These are phyloP conservation scores for Halcyon malimbica DNA, from an alignment of 2,113 vertebrate genomes.

Conservation along the genomic window DNA sequence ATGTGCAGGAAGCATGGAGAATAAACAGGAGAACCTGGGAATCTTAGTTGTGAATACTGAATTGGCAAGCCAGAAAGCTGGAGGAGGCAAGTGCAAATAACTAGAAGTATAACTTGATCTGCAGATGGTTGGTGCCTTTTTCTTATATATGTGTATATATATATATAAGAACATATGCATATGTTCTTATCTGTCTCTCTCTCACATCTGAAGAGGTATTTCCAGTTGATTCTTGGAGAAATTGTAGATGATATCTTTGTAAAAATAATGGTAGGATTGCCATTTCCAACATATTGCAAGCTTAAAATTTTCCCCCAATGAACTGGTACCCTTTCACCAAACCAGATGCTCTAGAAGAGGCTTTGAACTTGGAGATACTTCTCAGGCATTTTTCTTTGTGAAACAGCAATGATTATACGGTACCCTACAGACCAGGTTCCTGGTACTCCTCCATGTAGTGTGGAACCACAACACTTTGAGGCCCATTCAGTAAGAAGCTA, in stretches of 20 bases:
- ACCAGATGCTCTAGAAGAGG: neutral
- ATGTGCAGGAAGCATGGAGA: neutral
- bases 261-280: neutral
- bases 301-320: neutral
- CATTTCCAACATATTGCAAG: neutral
- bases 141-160: neutral
- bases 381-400: neutral
- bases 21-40: neutral
- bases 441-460: neutral
- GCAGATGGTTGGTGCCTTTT: neutral
- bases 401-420: neutral
- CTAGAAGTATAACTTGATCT: neutral
- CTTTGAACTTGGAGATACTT: neutral
- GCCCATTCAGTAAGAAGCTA: neutral
- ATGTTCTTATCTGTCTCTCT: no score
- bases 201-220: no score
- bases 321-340: neutral
- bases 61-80: neutral
- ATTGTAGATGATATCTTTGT: no score
- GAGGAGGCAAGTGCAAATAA: neutral
- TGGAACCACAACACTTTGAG: neutral
- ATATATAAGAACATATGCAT: no score
- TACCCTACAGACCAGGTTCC: neutral
- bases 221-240: no score
- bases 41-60: neutral